phyloP scores from a whole-genome alignment of 2,113 vertebrate species.

The Nycticebus coucang region DNA sequence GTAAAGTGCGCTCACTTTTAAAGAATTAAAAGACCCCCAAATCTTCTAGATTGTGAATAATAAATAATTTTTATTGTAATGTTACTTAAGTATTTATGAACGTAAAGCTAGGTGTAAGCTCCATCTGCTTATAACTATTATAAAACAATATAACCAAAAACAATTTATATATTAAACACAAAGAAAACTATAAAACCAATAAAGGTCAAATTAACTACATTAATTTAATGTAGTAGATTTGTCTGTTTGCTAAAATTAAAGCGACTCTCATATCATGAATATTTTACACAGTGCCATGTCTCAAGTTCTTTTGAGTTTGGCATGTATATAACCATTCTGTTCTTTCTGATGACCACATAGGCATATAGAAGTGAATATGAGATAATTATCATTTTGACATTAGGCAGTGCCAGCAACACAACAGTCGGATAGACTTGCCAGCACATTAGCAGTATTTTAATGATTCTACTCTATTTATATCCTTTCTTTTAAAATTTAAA shows the following conservation, averaged over 20 bases:
- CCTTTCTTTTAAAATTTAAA: not conserved
- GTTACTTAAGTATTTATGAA: constrained; percentile 32
- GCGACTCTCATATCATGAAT: not conserved
- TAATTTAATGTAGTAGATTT: not conserved
- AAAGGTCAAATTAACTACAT: constrained; percentile 11
- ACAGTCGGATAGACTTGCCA: not conserved
- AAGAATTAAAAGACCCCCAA: not conserved
- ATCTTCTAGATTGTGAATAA: not conserved
- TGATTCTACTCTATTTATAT: not conserved
- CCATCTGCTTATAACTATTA: not conserved
- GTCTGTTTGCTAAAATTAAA: constrained; percentile 18
- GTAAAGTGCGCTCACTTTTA: not conserved
- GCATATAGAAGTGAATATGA: not conserved
- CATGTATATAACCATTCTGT: not conserved
- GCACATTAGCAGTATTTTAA: not conserved
- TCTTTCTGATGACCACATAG: not conserved
- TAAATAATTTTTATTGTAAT: constrained; percentile 24
- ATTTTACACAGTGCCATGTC: not conserved
- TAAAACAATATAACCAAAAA: not conserved
- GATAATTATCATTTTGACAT: not conserved
- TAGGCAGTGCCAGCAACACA: not conserved
- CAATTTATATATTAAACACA: constrained; percentile 14
- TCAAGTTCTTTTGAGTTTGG: not conserved
- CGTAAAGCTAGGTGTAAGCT: not conserved
- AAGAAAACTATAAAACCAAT: not conserved